These are phyloP conservation scores for Procapra przewalskii DNA, from an alignment of 2,113 vertebrate genomes.

Conservation along the genomic window DNA sequence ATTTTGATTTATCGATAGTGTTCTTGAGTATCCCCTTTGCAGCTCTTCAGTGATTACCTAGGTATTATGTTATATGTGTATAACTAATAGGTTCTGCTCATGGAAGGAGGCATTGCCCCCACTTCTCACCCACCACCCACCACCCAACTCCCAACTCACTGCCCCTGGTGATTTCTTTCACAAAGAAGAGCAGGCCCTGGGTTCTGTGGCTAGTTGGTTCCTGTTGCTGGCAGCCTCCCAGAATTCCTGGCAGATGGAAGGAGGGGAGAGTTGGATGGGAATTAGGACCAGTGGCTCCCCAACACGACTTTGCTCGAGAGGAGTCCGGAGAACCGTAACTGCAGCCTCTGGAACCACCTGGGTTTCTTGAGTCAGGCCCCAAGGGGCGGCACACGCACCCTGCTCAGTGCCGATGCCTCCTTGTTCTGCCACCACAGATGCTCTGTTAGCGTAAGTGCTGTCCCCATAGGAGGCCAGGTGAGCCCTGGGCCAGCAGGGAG, in stretches of 20 bases:
- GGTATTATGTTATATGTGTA: not conserved
- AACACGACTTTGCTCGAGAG: not conserved
- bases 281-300: not conserved
- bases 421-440: not conserved
- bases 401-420: not conserved
- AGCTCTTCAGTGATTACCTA: not conserved
- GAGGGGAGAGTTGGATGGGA: not conserved
- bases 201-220: not conserved
- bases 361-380: no score
- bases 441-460: not conserved
- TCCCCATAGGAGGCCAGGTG: not conserved
- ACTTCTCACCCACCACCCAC: not conserved
- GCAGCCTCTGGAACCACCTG: not conserved
- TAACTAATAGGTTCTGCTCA: not conserved
- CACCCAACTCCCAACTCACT: not conserved
- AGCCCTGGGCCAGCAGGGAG: not conserved
- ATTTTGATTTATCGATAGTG: not conserved
- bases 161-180: not conserved
- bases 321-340: not conserved
- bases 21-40: not conserved
- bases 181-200: not conserved
- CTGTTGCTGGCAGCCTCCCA: not conserved
- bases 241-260: not conserved
- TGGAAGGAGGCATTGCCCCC: not conserved
- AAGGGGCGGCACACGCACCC: not conserved